These are phyloP conservation scores for Metopia argyrocephala DNA, from an alignment of 2,888 invertebrate species.

Conservation along the genomic window DNA sequence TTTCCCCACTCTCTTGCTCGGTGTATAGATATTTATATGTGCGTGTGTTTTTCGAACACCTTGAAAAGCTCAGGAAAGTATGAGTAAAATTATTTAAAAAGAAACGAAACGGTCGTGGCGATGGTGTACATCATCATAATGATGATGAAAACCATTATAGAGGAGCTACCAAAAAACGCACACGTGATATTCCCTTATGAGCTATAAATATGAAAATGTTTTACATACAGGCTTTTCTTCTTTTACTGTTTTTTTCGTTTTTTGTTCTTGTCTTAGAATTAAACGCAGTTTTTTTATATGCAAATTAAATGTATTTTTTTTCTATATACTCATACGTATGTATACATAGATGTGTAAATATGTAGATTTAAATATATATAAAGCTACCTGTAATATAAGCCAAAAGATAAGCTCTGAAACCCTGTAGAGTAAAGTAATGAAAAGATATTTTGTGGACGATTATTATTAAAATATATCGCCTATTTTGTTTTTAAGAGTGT, in stretches of 20 bases:
- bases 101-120: neutral
- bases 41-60: slow-evolving; percentile 32
- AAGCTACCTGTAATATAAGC: too few relatives aligned
- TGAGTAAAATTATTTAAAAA: neutral
- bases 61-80: slow-evolving; percentile 5
- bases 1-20: slow-evolving; percentile 18
- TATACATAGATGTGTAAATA: too few relatives aligned
- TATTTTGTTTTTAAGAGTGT: too few relatives aligned
- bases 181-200: slow-evolving; percentile 59
- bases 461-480: too few relatives aligned
- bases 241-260: slow-evolving; percentile 5
- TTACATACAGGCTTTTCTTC: slow-evolving; percentile 12
- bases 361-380: too few relatives aligned
- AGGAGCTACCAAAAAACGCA: slow-evolving; percentile 33
- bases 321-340: too few relatives aligned
- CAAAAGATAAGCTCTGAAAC: neutral
- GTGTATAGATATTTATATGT: slow-evolving; percentile 3
- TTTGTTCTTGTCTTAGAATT: too few relatives aligned
- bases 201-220: slow-evolving; percentile 61
- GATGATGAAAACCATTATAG: slow-evolving; percentile 12
- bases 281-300: slow-evolving; percentile 65
- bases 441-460: neutral
- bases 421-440: neutral
- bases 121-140: neutral
- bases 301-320: slow-evolving; percentile 63